Percentiles rank a stretch among this genome's conserved stretches.
These are phyloP conservation scores for Micropoecilia bifurca DNA, from an alignment of 2,797 vertebrate genomes.

Conservation along the genomic window DNA sequence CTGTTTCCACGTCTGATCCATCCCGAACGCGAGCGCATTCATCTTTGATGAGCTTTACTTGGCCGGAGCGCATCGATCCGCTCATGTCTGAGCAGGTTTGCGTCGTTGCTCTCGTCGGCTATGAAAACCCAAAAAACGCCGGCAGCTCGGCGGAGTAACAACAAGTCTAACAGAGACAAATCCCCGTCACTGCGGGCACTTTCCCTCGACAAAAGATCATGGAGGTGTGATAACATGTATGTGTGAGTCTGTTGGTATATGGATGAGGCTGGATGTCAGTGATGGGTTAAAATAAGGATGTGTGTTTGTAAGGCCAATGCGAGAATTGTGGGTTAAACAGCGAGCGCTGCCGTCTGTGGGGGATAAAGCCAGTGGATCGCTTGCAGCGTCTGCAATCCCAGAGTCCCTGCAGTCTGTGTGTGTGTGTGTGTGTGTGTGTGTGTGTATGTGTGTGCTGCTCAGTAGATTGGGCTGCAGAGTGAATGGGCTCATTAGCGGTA, in stretches of 20 bases:
- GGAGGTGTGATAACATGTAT: conserved; percentile 25
- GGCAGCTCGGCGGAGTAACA: conserved; percentile 14
- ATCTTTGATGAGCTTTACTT: conserved; percentile 7
- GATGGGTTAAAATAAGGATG: conserved; percentile 26
- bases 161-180: conserved; percentile 31
- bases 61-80: conserved; percentile 11
- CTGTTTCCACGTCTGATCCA: background rate
- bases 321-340: conserved; percentile 30
- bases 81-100: conserved; percentile 4
- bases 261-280: conserved; percentile 59
- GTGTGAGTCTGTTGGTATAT: conserved; percentile 38
- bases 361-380: conserved; percentile 75
- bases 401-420: conserved; percentile 47
- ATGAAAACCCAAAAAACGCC: conserved; percentile 1
- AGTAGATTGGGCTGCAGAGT: conserved; percentile 68
- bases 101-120: conserved; percentile 9
- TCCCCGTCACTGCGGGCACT: conserved; percentile 9
- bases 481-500: conserved; percentile 78
- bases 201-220: conserved; percentile 33
- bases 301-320: conserved; percentile 38
- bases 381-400: conserved; percentile 75
- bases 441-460: conserved; percentile 25
- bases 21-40: background rate
- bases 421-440: background rate
- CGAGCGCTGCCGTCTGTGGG: conserved; percentile 53